Conservation (phyloP, 2,888 invertebrate genomes). For the Copidosoma aretas region DNA sequence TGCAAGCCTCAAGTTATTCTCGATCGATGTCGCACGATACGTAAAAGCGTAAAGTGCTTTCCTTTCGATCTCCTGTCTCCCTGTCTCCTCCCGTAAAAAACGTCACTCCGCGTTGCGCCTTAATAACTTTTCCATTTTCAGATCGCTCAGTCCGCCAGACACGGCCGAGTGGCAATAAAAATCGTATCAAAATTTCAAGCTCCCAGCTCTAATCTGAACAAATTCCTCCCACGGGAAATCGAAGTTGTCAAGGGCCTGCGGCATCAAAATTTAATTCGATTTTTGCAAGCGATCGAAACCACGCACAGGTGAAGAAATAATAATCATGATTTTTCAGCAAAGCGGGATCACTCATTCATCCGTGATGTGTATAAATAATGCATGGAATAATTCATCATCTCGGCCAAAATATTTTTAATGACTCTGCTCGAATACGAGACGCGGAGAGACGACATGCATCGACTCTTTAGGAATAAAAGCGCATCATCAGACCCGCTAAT, state of each 20-base stretch:
- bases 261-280: slow-evolving; percentile 80
- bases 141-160: slow-evolving; percentile 77
- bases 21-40: no score
- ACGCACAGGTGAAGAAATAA: slow-evolving; percentile 72
- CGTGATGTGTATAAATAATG: no score
- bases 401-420: no score
- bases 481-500: background rate
- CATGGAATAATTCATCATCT: no score
- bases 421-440: no score
- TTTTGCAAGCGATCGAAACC: slow-evolving; percentile 84
- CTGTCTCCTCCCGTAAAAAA: background rate
- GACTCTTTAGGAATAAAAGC: no score
- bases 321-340: no score
- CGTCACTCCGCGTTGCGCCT: background rate
- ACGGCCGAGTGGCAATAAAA: slow-evolving; percentile 81
- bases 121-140: slow-evolving; percentile 50
- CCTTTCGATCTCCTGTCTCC: no score
- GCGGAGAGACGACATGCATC: no score
- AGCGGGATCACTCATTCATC: no score
- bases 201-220: slow-evolving; percentile 79
- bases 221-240: slow-evolving; percentile 82
- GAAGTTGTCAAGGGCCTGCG: slow-evolving; percentile 82
- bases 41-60: no score
- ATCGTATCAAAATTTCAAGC: slow-evolving; percentile 84
- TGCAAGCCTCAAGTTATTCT: no score